Evolutionary conservation across 2,888 invertebrate genomes (phyloP), one percentile per base, ranked within the genome.

Genomic region (Diplazon laetatorius): DNA sequence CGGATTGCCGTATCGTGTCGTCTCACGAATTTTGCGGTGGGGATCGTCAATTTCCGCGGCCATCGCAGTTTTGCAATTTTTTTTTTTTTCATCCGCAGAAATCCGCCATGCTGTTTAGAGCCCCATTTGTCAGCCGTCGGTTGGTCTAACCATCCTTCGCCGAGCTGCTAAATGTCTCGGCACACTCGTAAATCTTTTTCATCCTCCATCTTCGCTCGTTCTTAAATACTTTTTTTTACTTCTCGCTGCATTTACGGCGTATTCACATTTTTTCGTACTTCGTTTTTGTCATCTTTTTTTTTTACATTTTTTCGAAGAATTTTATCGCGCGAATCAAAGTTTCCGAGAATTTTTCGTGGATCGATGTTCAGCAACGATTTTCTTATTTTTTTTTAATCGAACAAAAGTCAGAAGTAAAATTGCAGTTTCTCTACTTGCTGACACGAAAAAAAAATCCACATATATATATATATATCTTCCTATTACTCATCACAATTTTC

Each of bases 111-210:
- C 84, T 88, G 87, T 87, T n/a, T 87, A 89, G 87, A 78, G 82
- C 83, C 84, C 84, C 85, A 86, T 88, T 88, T 87, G 87, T 88
- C 87, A 87, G 82, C n/a, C 86, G 81, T 81, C 84, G 80, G n/a
- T 83, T 76, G 80, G 84, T 86, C 88, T 88, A 88, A 88, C 87
- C 84, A 88, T 83, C 87, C 87, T 87, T 84, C 84, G 83, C 82
- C 81, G 82, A 86, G 80, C 84, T 86, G 88, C 84, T 89, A 88
- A 88, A 84, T 87, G 87, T 84, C 83, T 87, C 78, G 70, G 86
- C 83, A 87, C 80, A 88, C 89, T 89, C 88, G 86, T 88, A 89
- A 88, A 88, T 89, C 88, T 89, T 86, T 78, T 72, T 76, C 74
- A 75, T 77, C 73, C 60, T 60, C 62, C 44, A 52, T 65, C 68